A percentile compares a stretch with the other conserved stretches of the same genome.
Evolutionary conservation across 1,140 invertebrate genomes (phyloP).

Genomic region (Philopotamus ludificatus): DNA sequence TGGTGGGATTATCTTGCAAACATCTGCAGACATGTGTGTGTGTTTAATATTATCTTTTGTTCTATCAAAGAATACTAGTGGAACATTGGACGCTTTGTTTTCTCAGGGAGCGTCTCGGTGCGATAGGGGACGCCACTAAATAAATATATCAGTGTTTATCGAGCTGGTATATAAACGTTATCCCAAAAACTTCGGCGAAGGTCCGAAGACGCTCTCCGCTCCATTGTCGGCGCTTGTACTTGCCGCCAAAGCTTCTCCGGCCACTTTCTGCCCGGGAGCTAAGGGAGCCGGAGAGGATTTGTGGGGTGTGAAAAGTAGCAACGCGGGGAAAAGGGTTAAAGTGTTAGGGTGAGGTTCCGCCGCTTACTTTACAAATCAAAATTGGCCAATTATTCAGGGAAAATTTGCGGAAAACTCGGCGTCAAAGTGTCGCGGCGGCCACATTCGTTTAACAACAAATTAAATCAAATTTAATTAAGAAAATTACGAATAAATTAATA

Average conservation of each 20-base stretch:
- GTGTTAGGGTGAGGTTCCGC: not conserved
- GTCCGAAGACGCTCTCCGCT: conserved; percentile 29
- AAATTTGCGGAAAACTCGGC: too few relatives aligned
- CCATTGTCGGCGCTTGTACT: conserved; percentile 38
- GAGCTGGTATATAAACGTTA: not conserved
- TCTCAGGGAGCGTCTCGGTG: too few relatives aligned
- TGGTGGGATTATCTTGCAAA: too few relatives aligned
- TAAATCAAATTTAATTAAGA: too few relatives aligned
- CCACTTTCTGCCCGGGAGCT: conserved; percentile 38
- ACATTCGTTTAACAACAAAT: too few relatives aligned
- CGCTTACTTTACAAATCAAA: not conserved
- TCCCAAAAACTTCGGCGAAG: conserved; percentile 22
- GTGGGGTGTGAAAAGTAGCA: conserved; percentile 5
- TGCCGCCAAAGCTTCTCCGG: conserved; percentile 38
- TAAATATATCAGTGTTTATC: conserved; percentile 6
- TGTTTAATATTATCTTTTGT: too few relatives aligned
- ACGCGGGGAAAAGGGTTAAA: not conserved
- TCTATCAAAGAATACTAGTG: too few relatives aligned
- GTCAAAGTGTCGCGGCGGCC: too few relatives aligned
- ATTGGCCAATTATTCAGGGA: too few relatives aligned
- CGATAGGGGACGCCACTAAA: not conserved
- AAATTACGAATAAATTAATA: too few relatives aligned
- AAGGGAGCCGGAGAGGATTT: conserved; percentile 29
- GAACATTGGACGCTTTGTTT: too few relatives aligned
- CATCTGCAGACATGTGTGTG: too few relatives aligned